Base-by-base conservation (phyloP, 2,797 vertebrate genomes). In the Sebastes oblongus region DNA sequence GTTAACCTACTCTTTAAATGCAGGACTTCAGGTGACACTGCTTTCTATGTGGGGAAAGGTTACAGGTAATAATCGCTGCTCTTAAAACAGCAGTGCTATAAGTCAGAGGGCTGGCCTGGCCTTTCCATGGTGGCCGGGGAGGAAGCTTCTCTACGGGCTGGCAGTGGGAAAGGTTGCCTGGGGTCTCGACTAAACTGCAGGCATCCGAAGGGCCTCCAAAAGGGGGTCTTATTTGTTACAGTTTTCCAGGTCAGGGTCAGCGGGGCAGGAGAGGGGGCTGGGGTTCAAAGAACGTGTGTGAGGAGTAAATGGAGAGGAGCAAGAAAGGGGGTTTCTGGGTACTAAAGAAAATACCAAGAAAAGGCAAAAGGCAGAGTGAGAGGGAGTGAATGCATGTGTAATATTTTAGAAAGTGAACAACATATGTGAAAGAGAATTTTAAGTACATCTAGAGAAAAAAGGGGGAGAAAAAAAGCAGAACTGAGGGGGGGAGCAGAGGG, bases 131-230 rank as follows among this genome's bases (percentile, higher is more conserved):
- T 58, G 81, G 67, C 78, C 68, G 46, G 27, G 56, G 77, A 93
- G 91, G 89, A 93, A 93, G 83, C 64, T 46, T 72, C 82, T 95
- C 94, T 91, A 94, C 84, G 84, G 88, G 77, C 73, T 84, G 72
- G 64, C 84, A 92, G 82, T 77, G 83, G 84, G 72, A 91, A 86
- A 91, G 86, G 88, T 90, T 87, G 72, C 72, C 64, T 79, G 77
- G 84, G 88, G 83, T 90, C 83, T 87, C 36, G 7, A 80, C 77
- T 78, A 83, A 52, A 89, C 80, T 77, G 82, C 80, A 77, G 80
- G 87, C 75, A 88, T 91, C 84, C 84, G 72, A 90, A 90, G 85
- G 86, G 83, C 81, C 77, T 78, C 80, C 62, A 82, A 85, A 93
- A 81, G 78, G 77, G 82, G 83, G 36, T 84, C 72, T 84, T 87